Evolutionary conservation across 2,888 invertebrate genomes (phyloP).

Genomic region (Nycteola revayana): DNA sequence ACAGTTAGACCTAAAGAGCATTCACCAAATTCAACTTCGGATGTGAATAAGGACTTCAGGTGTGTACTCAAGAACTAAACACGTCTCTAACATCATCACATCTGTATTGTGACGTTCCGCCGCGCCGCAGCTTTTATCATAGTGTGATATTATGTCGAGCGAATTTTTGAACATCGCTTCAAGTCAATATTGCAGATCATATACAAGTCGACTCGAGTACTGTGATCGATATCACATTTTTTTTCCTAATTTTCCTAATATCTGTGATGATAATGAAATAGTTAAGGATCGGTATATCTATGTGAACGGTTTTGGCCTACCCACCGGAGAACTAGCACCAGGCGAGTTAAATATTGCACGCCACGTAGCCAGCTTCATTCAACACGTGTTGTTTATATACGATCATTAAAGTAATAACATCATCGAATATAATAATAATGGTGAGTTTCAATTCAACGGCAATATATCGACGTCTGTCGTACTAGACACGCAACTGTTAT

Average conservation of each 20-base stretch:
- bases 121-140: constrained; percentile 37
- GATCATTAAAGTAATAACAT: constrained; percentile 9
- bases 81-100: constrained; percentile 37
- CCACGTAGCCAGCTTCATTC: constrained; percentile 38
- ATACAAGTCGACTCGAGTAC: constrained; percentile 44
- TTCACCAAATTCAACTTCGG: constrained; percentile 73
- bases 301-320: constrained; percentile 60
- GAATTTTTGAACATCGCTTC: constrained; percentile 42
- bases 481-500: too few relatives aligned
- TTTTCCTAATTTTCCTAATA: constrained; percentile 68
- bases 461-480: constrained; percentile 15
- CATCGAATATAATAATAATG: constrained; percentile 22
- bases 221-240: constrained; percentile 63
- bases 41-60: constrained; percentile 81
- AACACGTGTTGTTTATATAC: constrained; percentile 32
- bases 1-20: constrained; percentile 80
- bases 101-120: constrained; percentile 35
- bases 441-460: constrained; percentile 16
- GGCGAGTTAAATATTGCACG: constrained; percentile 33
- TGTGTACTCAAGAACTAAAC: constrained; percentile 79
- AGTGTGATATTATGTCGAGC: constrained; percentile 41
- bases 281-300: constrained; percentile 52
- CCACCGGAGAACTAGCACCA: constrained; percentile 55
- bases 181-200: constrained; percentile 49
- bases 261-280: constrained; percentile 75